phyloP scores from a whole-genome alignment of 1,140 invertebrate species.

The Cataglyphis hispanica region DNA sequence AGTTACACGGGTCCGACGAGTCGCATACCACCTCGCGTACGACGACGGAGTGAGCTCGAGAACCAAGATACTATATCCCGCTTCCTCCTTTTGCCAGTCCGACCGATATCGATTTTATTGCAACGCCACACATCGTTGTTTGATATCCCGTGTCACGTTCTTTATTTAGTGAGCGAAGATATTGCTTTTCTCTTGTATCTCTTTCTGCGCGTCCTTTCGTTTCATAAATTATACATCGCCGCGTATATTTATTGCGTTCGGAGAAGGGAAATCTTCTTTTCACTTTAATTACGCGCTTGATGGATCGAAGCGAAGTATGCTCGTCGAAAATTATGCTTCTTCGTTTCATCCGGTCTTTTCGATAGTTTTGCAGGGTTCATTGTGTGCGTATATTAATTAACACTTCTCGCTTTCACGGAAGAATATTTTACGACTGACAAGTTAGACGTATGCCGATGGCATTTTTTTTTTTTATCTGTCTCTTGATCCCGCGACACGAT shows the following conservation, averaged over 20 bases:
- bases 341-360: neutral
- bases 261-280: neutral
- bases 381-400: constrained; percentile 45
- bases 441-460: constrained; percentile 63
- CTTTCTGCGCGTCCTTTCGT: constrained; percentile 5
- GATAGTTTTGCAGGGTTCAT: constrained; percentile 14
- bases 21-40: constrained; percentile 62
- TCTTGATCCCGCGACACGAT: constrained; percentile 76
- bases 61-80: constrained; percentile 27
- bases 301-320: constrained; percentile 29
- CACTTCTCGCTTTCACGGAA: constrained; percentile 18
- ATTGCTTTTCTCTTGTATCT: constrained; percentile 14
- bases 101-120: constrained; percentile 46
- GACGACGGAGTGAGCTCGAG: constrained; percentile 4
- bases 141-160: constrained; percentile 54
- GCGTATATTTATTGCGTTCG: constrained; percentile 19
- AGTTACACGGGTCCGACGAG: constrained; percentile 65
- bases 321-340: constrained; percentile 34
- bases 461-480: constrained; percentile 78
- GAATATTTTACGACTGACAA: constrained; percentile 59
- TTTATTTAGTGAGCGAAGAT: constrained; percentile 44
- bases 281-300: constrained; percentile 11
- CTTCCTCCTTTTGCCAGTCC: constrained; percentile 43
- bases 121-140: constrained; percentile 47
- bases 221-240: neutral